A percentile compares a stretch with the other conserved stretches of the same genome.
Conservation (phyloP, 1,140 invertebrate species). For the Zaprionus taronus region DNA sequence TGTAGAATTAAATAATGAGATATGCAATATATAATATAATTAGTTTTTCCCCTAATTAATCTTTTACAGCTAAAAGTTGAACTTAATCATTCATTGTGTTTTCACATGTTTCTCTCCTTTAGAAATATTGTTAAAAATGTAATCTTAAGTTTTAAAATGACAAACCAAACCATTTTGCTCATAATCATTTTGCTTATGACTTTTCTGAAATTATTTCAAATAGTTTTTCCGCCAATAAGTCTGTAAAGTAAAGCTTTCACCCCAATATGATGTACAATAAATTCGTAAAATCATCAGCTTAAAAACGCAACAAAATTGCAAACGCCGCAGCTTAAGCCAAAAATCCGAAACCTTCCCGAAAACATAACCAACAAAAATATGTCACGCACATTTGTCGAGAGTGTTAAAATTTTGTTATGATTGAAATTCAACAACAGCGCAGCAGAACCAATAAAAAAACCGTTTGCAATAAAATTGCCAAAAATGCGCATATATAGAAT, state of each 20-base stretch:
- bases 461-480: background rate
- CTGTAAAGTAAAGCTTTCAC: background rate
- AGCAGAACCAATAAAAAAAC: background rate
- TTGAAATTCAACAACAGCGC: background rate
- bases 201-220: too few relatives aligned
- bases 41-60: too few relatives aligned
- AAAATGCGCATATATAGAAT: background rate
- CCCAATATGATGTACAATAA: background rate
- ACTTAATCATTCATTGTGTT: too few relatives aligned
- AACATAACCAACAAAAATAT: conserved; percentile 1
- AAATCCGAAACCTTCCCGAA: background rate
- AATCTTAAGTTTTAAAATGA: too few relatives aligned
- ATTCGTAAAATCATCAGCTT: background rate
- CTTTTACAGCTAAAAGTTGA: too few relatives aligned
- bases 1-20: too few relatives aligned
- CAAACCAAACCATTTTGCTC: too few relatives aligned
- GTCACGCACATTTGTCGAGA: background rate
- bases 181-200: too few relatives aligned
- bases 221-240: too few relatives aligned
- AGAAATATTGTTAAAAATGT: too few relatives aligned
- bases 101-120: too few relatives aligned
- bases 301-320: background rate
- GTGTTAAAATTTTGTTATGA: conserved; percentile 14
- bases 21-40: too few relatives aligned
- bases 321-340: background rate